These are phyloP conservation scores for Poeciliopsis paucimaculata DNA, from an alignment of 2,797 vertebrate species.

Conservation along the genomic window DNA sequence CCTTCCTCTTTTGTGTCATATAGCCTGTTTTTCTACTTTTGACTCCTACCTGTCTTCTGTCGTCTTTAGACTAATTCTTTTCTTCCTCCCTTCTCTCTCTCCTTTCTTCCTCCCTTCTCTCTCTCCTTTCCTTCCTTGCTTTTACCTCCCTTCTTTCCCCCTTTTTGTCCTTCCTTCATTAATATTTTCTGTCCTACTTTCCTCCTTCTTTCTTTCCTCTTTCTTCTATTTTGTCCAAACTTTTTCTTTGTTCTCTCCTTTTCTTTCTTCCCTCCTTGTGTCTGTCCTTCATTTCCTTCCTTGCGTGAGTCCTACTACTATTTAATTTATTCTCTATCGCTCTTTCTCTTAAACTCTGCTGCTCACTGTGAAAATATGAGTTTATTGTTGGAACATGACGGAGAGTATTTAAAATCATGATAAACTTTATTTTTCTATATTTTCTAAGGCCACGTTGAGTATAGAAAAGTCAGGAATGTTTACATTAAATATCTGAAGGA, in stretches of 20 bases:
- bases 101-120: not conserved
- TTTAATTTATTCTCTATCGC: not conserved
- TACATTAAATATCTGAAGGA: not conserved
- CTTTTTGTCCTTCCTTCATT: not conserved
- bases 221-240: not conserved
- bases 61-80: not conserved
- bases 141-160: not conserved
- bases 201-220: not conserved
- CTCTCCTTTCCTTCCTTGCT: not conserved
- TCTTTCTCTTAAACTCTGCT: not conserved
- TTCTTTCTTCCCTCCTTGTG: not conserved
- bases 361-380: not conserved
- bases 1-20: not conserved
- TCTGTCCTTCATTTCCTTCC: not conserved
- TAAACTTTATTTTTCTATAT: not conserved
- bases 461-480: not conserved
- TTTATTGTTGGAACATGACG: too few species aligned
- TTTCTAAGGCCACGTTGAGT: not conserved
- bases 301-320: not conserved
- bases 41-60: not conserved
- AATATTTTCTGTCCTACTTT: not conserved
- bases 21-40: not conserved
- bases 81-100: not conserved
- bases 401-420: not conserved
- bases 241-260: not conserved